Percentiles rank a stretch among this genome's conserved stretches.
Evolutionary conservation across 2,797 vertebrate genomes (phyloP).

Genomic region (Peromyscus nudipes): DNA sequence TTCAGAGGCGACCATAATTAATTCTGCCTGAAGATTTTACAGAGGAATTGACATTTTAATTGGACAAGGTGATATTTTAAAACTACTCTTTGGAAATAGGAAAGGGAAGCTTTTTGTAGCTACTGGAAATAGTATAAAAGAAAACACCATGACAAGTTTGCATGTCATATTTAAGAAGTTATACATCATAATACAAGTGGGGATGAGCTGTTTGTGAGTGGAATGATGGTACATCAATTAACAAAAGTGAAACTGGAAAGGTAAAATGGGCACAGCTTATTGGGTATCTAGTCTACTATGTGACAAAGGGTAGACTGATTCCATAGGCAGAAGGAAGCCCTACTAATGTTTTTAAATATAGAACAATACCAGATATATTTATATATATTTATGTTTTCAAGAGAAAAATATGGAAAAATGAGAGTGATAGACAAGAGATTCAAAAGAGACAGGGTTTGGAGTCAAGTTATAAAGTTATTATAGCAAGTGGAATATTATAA

Average conservation of each 20-base stretch:
- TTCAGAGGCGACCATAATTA: constrained; percentile 63
- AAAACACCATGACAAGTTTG: not conserved
- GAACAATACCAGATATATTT: not conserved
- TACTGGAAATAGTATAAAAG: constrained; percentile 43
- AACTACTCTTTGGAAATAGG: constrained; percentile 54
- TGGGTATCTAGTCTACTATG: constrained; percentile 10
- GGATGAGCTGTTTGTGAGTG: not conserved
- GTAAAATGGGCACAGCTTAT: not conserved
- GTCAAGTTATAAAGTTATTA: constrained; percentile 29
- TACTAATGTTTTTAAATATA: constrained; percentile 4
- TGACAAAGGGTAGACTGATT: constrained; percentile 16
- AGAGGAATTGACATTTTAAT: constrained; percentile 67
- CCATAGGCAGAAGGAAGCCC: not conserved
- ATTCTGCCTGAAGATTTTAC: constrained; percentile 70
- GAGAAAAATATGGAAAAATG: constrained; percentile 31
- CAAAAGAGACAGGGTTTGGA: not conserved
- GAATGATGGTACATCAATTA: not conserved
- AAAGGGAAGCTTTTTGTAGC: constrained; percentile 26
- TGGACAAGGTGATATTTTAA: constrained; percentile 69
- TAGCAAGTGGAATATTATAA: constrained; percentile 27
- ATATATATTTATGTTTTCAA: constrained; percentile 57
- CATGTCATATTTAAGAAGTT: constrained; percentile 29
- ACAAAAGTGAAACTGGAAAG: constrained; percentile 53
- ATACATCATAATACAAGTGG: not conserved
- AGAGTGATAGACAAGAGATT: constrained; percentile 8